These are phyloP conservation scores for Paradoxurus hermaphroditus DNA, from an alignment of 2,113 vertebrate species.

Conservation along the genomic window DNA sequence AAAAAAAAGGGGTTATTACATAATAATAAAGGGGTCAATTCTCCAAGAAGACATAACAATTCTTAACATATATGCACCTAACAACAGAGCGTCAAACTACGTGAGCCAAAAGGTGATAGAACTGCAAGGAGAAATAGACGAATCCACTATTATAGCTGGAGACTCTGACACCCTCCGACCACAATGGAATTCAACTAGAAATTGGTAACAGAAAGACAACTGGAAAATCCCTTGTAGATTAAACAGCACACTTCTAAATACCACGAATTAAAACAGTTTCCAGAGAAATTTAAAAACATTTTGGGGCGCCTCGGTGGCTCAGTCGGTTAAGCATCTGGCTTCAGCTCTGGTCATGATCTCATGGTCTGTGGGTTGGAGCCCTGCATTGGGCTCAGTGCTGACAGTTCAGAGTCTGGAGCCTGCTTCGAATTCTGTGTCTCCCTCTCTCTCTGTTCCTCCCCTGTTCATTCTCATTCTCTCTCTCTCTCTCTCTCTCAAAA, in stretches of 20 bases:
- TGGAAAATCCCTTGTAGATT: neutral
- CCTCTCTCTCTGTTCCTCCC: too few relatives aligned
- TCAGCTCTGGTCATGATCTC: too few relatives aligned
- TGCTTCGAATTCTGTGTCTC: too few relatives aligned
- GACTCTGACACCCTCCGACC: neutral
- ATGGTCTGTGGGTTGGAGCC: too few relatives aligned
- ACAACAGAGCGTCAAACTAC: neutral
- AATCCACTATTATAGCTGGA: neutral
- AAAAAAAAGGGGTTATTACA: neutral
- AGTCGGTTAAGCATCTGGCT: too few relatives aligned
- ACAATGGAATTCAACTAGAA: neutral
- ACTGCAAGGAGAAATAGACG: neutral
- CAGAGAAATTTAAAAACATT: neutral
- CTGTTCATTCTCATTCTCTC: too few relatives aligned
- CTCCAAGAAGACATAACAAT: neutral
- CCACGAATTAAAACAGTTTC: neutral
- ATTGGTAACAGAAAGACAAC: neutral
- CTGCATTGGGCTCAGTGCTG: too few relatives aligned
- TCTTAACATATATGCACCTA: neutral
- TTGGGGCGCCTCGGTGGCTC: too few relatives aligned
- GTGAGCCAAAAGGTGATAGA: neutral
- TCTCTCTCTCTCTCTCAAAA: too few relatives aligned
- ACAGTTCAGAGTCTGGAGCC: too few relatives aligned
- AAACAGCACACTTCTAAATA: neutral
- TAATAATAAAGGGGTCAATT: neutral